Evolutionary conservation across 2,113 vertebrate species (phyloP), one percentile per base, ranked within the genome.

Genomic region (Gymnogyps californianus): DNA sequence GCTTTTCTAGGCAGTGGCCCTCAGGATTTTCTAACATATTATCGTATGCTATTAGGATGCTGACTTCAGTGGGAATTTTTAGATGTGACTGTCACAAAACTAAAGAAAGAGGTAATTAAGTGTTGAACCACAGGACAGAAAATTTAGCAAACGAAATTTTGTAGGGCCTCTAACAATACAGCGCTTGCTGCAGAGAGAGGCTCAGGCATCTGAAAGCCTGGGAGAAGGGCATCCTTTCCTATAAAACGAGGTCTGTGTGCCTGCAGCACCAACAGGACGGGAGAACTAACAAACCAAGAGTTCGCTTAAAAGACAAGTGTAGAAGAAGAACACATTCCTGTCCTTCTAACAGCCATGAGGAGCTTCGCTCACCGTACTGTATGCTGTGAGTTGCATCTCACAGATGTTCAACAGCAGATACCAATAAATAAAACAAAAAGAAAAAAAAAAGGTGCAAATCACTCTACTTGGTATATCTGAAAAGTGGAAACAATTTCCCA

Each of bases 191-290:
- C 42, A 47, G 55, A 42, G 34, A 40, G 18, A 16, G 31, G 34
- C 24, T 57, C 31, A 31, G 24, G 20, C 6, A n/a, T 10, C 42
- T 42, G 51, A 17, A 31, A 46, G 42, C 16, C 49, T 42, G 32
- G 32, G 15, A 72, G 44, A 42, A 34, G 3, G 14, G 16, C 58
- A 46, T 5, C 31, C 31, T 16, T 24, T n/a, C 25, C 65, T 26
- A 7, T 1, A 18, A 26, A 64, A 32, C 0, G 1, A 38, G n/a
- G 31, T 49, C 72, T 46, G 5, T 5, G 5, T 7, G 31, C 13
- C 31, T 38, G 49, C 36, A 36, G 36, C 49, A 36, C 57, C 57
- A 9, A 31, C 0, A 2, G 57, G 49, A 38, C 0, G 1, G 54
- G 54, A 67, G 38, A 67, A 46, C 18, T 13, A 67, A 52, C 2